Conservation (phyloP, 1,140 invertebrate genomes). For the Calephelis virginiensis region DNA sequence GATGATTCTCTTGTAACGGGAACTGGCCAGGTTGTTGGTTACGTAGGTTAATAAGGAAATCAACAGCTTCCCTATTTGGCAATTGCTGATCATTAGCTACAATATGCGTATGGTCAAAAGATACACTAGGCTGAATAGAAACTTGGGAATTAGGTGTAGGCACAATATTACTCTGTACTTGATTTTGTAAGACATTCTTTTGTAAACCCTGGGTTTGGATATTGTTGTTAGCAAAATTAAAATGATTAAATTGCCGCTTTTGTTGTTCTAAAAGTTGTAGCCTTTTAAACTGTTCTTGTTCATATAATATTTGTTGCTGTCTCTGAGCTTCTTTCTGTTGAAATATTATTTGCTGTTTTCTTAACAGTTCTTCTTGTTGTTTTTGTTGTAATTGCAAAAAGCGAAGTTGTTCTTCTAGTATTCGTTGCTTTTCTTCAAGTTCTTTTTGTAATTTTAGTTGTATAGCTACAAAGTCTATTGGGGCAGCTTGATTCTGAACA, state of each 20-base stretch:
- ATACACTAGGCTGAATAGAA: conserved; percentile 75
- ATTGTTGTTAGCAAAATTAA: conserved; percentile 30
- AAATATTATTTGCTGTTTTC: conserved; percentile 80
- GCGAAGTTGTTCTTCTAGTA: conserved; percentile 84
- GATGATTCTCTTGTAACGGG: conserved; percentile 73
- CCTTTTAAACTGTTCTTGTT: conserved; percentile 65
- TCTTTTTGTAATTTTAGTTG: conserved; percentile 79
- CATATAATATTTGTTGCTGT: conserved; percentile 79
- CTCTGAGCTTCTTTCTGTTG: conserved; percentile 78
- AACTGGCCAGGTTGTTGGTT: conserved; percentile 69
- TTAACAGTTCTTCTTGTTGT: conserved; percentile 83
- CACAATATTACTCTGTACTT: conserved; percentile 14
- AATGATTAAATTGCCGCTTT: conserved; percentile 42
- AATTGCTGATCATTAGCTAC: conserved; percentile 59
- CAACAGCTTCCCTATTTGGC: conserved; percentile 72
- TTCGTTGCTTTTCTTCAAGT: conserved; percentile 83
- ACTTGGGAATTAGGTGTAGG: conserved; percentile 57
- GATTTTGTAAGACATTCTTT: conserved; percentile 5
- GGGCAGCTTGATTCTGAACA: conserved; percentile 31
- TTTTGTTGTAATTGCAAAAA: conserved; percentile 84
- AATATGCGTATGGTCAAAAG: conserved; percentile 55
- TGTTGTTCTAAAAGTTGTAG: conserved; percentile 75
- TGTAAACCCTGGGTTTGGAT: not conserved
- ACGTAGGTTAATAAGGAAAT: conserved; percentile 71
- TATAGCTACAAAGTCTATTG: conserved; percentile 58